These are phyloP conservation scores for Sciurus vulgaris DNA, from an alignment of 2,797 vertebrate genomes.

Conservation along the genomic window DNA sequence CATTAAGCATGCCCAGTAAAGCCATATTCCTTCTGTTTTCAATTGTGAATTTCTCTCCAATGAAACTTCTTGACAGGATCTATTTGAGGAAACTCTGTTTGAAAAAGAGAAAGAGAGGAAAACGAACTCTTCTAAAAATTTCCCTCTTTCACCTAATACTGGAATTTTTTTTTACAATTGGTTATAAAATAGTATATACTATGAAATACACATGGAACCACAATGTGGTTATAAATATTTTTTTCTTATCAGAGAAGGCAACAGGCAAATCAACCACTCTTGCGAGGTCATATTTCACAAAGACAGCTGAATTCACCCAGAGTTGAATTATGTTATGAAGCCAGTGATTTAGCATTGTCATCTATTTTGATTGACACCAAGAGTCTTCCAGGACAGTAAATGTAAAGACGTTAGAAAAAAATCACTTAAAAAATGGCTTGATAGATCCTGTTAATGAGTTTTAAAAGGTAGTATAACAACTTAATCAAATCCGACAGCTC, in stretches of 20 bases:
- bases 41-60: conserved; percentile 22
- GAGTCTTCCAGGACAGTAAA: conserved; percentile 77
- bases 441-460: conserved; percentile 78
- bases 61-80: conserved; percentile 27
- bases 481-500: conserved; percentile 82
- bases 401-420: conserved; percentile 64
- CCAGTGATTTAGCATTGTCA: conserved; percentile 72
- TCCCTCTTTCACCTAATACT: conserved; percentile 2
- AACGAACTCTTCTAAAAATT: not conserved
- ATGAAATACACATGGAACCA: not conserved
- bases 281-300: conserved; percentile 74
- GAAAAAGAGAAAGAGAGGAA: conserved; percentile 17
- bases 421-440: conserved; percentile 73
- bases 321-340: conserved; percentile 70
- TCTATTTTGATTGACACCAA: conserved; percentile 82
- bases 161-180: conserved; percentile 16
- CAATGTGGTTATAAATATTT: conserved; percentile 66
- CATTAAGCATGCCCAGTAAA: not conserved
- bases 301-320: conserved; percentile 71
- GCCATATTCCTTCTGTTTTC: conserved; percentile 19
- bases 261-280: conserved; percentile 57
- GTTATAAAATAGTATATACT: conserved; percentile 4
- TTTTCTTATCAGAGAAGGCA: conserved; percentile 72
- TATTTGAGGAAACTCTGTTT: conserved; percentile 45
- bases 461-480: conserved; percentile 75